These are phyloP conservation scores for Drosophila leonis DNA, from an alignment of 2,888 invertebrate genomes.

Conservation along the genomic window DNA sequence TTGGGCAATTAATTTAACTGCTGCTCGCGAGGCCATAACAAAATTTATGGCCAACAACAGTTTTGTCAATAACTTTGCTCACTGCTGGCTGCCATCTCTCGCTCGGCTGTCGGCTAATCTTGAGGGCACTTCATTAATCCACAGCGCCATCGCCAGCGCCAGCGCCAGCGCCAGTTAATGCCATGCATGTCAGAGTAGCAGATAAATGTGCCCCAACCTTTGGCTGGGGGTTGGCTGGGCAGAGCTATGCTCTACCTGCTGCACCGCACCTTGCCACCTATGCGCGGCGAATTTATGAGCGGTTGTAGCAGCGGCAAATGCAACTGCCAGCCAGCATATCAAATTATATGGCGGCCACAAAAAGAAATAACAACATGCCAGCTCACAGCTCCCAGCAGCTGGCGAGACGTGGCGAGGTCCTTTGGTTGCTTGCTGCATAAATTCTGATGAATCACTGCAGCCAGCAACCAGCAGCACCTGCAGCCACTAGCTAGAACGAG, in stretches of 20 bases:
- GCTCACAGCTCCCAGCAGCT: slow-evolving; percentile 18
- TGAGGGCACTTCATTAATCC: slow-evolving; percentile 81
- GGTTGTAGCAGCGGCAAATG: slow-evolving; percentile 64
- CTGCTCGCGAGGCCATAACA: slow-evolving; percentile 72
- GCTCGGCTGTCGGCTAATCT: slow-evolving; percentile 65
- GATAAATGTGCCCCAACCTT: slow-evolving; percentile 61
- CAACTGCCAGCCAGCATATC: slow-evolving; percentile 77
- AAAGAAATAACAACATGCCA: slow-evolving; percentile 61
- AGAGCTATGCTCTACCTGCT: background rate
- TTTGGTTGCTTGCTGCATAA: slow-evolving; percentile 58
- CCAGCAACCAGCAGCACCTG: slow-evolving; percentile 43
- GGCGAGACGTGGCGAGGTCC: slow-evolving; percentile 25
- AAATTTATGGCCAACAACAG: slow-evolving; percentile 79
- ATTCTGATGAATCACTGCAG: slow-evolving; percentile 78
- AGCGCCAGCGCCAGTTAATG: slow-evolving; percentile 66
- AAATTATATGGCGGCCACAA: slow-evolving; percentile 79
- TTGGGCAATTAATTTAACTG: slow-evolving; percentile 75
- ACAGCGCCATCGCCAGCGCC: slow-evolving; percentile 37
- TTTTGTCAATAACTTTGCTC: slow-evolving; percentile 77
- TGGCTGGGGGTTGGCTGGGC: background rate
- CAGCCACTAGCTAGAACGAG: slow-evolving; percentile 40
- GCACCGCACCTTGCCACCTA: slow-evolving; percentile 13
- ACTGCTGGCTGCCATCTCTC: slow-evolving; percentile 11
- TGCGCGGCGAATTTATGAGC: slow-evolving; percentile 69
- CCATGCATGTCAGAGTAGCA: slow-evolving; percentile 78